These are phyloP conservation scores for Smutsia temminckii DNA, from an alignment of 2,797 vertebrate genomes.

Conservation along the genomic window DNA sequence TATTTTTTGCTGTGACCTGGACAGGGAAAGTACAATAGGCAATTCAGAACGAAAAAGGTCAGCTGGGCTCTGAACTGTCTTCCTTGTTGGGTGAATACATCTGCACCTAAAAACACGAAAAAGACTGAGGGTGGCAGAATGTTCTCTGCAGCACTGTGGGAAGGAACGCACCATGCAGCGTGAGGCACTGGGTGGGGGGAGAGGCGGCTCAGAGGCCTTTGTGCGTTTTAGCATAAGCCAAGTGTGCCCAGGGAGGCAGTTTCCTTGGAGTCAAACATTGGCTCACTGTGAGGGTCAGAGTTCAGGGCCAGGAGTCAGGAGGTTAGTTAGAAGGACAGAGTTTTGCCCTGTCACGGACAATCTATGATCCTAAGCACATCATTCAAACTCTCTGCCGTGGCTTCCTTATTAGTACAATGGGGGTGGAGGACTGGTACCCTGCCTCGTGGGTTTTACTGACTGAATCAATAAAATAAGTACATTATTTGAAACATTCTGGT, in stretches of 20 bases:
- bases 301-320: not conserved
- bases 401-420: not conserved
- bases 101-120: not conserved
- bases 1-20: not conserved
- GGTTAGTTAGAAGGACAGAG: not conserved
- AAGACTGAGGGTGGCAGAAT: not conserved
- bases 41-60: not conserved
- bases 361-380: not conserved
- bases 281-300: not conserved
- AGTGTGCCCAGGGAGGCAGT: no score
- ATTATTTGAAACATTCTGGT: constrained; percentile 9
- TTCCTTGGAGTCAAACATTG: not conserved
- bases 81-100: not conserved
- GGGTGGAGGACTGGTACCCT: not conserved
- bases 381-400: not conserved
- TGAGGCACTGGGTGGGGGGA: not conserved
- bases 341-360: not conserved
- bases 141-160: not conserved
- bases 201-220: not conserved
- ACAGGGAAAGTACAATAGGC: not conserved
- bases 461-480: not conserved
- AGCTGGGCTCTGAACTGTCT: not conserved
- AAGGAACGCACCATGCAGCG: rapidly evolving
- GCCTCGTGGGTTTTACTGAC: not conserved
- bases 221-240: not conserved